Conservation (phyloP, 2,888 invertebrate species). For the Pollenia labialis region DNA sequence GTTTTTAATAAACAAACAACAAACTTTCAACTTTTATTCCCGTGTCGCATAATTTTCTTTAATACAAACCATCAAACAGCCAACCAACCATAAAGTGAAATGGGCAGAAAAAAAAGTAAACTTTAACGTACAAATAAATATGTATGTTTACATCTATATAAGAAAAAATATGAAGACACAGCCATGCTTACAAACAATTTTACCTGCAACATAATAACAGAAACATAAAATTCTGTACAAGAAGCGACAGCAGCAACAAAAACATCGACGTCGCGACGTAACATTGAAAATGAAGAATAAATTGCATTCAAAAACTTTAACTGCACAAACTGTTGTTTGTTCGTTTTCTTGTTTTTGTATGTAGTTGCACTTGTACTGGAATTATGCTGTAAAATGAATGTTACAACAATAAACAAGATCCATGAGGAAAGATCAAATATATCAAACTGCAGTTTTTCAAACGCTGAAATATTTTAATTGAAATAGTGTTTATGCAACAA, state of each 20-base stretch:
- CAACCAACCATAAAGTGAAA: slow-evolving; percentile 50
- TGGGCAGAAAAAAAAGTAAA: neutral
- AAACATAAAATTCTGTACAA: slow-evolving; percentile 19
- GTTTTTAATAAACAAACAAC: slow-evolving; percentile 50
- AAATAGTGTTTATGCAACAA: too few relatives aligned
- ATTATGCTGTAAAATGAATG: too few relatives aligned
- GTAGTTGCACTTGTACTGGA: neutral
- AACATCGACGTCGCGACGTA: slow-evolving; percentile 13
- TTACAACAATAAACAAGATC: too few relatives aligned
- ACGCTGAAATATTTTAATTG: too few relatives aligned
- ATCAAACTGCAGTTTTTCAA: too few relatives aligned
- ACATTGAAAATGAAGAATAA: slow-evolving; percentile 42
- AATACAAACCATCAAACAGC: slow-evolving; percentile 58
- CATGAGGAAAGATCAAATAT: too few relatives aligned
- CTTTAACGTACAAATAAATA: slow-evolving; percentile 7
- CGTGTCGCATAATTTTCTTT: slow-evolving; percentile 69
- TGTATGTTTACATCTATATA: neutral
- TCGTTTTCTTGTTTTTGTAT: neutral
- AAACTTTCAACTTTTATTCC: slow-evolving; percentile 66
- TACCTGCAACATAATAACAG: slow-evolving; percentile 30
- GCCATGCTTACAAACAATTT: neutral
- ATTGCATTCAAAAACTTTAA: slow-evolving; percentile 43
- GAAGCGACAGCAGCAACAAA: neutral
- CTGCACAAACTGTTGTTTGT: neutral
- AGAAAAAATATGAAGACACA: neutral